phyloP scores from a whole-genome alignment of 2,797 vertebrate species.

The Danio jaintianensis region DNA sequence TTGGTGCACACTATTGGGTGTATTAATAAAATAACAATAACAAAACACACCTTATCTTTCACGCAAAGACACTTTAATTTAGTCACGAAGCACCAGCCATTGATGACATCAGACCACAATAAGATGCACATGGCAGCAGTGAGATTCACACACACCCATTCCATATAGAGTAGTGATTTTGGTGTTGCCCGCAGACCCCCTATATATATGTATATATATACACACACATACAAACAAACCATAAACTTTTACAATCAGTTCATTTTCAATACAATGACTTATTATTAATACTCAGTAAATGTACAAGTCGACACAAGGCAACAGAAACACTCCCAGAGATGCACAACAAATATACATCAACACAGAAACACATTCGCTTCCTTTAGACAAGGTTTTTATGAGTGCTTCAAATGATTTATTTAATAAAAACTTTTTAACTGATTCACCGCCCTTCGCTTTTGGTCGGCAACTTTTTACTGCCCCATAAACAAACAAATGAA shows the following conservation, averaged over 20 bases:
- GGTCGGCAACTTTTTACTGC: no score
- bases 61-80: constrained; percentile 60
- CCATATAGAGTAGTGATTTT: constrained; percentile 28
- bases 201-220: not conserved
- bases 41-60: constrained; percentile 39
- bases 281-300: constrained; percentile 50
- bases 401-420: not conserved
- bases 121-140: constrained; percentile 56
- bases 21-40: constrained; percentile 3
- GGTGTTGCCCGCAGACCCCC: constrained; percentile 4
- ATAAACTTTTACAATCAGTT: constrained; percentile 50
- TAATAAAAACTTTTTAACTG: not conserved
- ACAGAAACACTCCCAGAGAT: constrained; percentile 63
- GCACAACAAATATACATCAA: constrained; percentile 63
- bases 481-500: not conserved
- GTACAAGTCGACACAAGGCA: constrained; percentile 56
- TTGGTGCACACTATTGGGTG: not conserved
- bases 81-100: constrained; percentile 55
- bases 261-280: constrained; percentile 50
- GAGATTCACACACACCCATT: constrained; percentile 51
- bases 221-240: constrained; percentile 50
- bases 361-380: constrained; percentile 52
- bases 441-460: not conserved
- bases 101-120: constrained; percentile 49
- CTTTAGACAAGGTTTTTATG: constrained; percentile 29